These are phyloP conservation scores for Euclidia mi DNA, from an alignment of 2,888 invertebrate species.

Conservation along the genomic window DNA sequence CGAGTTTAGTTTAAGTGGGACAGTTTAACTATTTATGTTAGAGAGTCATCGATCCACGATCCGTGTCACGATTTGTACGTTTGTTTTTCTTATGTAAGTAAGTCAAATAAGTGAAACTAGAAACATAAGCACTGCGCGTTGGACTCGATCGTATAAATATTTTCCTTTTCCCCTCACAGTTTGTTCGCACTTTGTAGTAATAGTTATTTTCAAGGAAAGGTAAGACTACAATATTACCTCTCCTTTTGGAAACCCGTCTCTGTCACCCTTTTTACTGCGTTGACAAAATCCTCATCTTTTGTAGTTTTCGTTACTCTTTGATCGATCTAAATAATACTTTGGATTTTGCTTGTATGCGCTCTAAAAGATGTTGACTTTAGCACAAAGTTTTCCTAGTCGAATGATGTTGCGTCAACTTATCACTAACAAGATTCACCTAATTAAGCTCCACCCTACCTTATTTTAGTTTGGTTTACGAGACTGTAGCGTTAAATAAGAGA, in stretches of 20 bases:
- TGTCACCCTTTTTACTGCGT: constrained; percentile 16
- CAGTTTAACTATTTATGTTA: constrained; percentile 23
- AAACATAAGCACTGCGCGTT: constrained; percentile 39
- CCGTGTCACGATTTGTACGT: constrained; percentile 31
- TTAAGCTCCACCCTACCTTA: constrained; percentile 18
- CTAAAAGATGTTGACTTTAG: constrained; percentile 24
- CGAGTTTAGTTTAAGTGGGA: background rate
- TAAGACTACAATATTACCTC: constrained; percentile 28
- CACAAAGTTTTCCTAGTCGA: constrained; percentile 28
- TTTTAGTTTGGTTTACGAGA: constrained; percentile 15
- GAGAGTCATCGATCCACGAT: constrained; percentile 8
- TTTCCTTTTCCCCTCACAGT: constrained; percentile 39
- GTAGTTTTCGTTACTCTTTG: constrained; percentile 7
- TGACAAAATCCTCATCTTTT: constrained; percentile 13
- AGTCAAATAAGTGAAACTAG: constrained; percentile 47
- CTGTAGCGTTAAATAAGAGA: constrained; percentile 27
- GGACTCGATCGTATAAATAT: constrained; percentile 49
- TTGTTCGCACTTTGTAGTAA: constrained; percentile 42
- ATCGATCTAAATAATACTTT: constrained; percentile 14
- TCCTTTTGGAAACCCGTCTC: constrained; percentile 12
- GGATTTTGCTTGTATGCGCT: constrained; percentile 4
- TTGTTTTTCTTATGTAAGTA: constrained; percentile 50
- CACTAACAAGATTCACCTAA: constrained; percentile 37
- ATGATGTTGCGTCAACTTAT: constrained; percentile 45
- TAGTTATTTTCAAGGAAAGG: constrained; percentile 33